Evolutionary conservation across 2,797 vertebrate species (phyloP), one percentile per base, ranked within the genome.

Genomic region (Smutsia temminckii): DNA sequence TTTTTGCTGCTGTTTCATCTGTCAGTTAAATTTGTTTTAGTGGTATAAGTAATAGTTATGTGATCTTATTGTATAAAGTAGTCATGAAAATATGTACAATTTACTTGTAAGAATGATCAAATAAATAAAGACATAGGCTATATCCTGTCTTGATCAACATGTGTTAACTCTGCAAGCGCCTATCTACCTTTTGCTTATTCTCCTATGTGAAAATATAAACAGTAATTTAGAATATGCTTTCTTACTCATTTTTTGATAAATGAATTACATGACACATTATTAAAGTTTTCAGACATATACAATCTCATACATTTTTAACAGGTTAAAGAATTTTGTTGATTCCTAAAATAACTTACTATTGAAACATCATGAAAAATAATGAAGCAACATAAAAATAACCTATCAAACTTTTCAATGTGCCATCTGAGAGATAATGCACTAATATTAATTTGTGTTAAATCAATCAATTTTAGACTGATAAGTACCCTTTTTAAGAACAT

Each of bases 1-100:
- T 85, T 96, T 93, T 94, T 89, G 77, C 85, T 86, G 72, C 78
- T 95, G 83, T 96, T 94, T 92, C 42, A 86, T 89, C 90, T 97
- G 94, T 96, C 96, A 96, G 87, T 93, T 96, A 96, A 95, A 96
- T 97, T 95, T 92, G 79, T 96, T 95, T 97, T 91, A 93, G 85
- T 89, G 29, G 46, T 86, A 81, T 92, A 96, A 96, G 74, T 94
- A 96, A 96, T 97, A 96, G 93, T 92, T 96, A 94, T 68, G 18
- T 83, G 78, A 85, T 92, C 71, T 95, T 95, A 94, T 72, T 79
- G 5, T 92, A 68, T 92, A 91, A 95, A 96, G 68, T 93, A 95
- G 29, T 78, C 69, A 55, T 91, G 93, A 80, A 95, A 96, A 57
- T 68, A 86, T 61, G 53, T 93, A 81, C 74, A 93, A 94, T 96